These are phyloP conservation scores for Pseudochaenichthys georgianus DNA, from an alignment of 2,797 vertebrate species.

Conservation along the genomic window DNA sequence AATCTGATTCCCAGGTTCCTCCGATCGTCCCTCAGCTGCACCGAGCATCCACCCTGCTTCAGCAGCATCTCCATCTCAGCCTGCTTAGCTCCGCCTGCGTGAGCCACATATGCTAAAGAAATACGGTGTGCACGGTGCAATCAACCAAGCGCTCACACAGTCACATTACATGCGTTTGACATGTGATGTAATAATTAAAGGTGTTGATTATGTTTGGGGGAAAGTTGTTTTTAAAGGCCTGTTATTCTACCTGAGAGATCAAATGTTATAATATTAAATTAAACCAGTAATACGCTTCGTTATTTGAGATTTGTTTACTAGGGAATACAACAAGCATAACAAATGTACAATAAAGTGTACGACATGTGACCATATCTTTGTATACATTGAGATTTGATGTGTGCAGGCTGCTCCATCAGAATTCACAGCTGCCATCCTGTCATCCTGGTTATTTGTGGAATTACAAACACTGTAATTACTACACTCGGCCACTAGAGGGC, in stretches of 20 bases:
- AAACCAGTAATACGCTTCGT: neutral
- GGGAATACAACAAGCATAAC: neutral
- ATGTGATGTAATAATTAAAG: neutral
- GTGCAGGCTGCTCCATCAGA: neutral
- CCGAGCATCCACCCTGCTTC: constrained; percentile 67
- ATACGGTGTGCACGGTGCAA: constrained; percentile 34
- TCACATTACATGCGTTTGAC: neutral
- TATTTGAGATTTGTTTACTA: neutral
- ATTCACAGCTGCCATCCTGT: constrained; percentile 36
- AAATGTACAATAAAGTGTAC: neutral
- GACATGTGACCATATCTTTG: neutral
- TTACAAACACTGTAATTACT: constrained; percentile 25
- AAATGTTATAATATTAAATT: neutral
- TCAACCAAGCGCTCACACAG: constrained; percentile 28
- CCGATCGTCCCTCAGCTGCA: neutral
- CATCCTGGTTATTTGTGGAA: neutral
- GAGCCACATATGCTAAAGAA: constrained; percentile 45
- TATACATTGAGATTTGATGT: constrained; percentile 9
- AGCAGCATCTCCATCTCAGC: constrained; percentile 66
- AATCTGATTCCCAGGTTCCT: neutral
- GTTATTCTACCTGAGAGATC: neutral
- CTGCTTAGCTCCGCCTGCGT: constrained; percentile 68
- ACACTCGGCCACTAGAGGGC: constrained; percentile 26
- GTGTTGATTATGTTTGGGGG: neutral
- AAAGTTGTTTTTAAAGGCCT: neutral